Conservation (phyloP, 2,113 vertebrate genomes). For the Clarias gariepinus region DNA sequence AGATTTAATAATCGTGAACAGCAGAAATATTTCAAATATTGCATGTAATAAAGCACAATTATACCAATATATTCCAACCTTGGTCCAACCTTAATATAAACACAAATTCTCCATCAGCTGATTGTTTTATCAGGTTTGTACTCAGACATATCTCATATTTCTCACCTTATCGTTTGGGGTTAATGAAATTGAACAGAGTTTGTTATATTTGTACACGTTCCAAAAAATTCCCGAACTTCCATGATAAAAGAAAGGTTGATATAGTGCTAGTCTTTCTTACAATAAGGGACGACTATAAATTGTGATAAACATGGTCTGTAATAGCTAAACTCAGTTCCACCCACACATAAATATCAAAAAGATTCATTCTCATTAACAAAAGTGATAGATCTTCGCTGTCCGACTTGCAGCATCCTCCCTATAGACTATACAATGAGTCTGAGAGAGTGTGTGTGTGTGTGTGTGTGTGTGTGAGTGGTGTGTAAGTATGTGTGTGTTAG, state of each 20-base stretch:
- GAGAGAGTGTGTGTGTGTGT: background rate
- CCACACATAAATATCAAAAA: conserved; percentile 30
- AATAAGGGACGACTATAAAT: conserved; percentile 36
- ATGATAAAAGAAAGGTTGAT: conserved; percentile 21
- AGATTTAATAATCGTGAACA: background rate
- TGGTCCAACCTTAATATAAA: background rate
- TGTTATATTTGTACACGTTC: conserved; percentile 26
- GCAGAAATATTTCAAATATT: background rate
- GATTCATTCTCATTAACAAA: background rate
- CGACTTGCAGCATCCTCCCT: conserved; percentile 4
- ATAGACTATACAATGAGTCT: conserved; percentile 23
- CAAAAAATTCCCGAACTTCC: conserved; percentile 12
- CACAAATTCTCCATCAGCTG: background rate
- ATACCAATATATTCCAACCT: background rate
- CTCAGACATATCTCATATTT: background rate
- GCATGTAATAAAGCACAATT: background rate
- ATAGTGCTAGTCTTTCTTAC: conserved; percentile 9
- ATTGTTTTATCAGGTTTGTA: background rate
- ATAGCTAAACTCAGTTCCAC: conserved; percentile 31
- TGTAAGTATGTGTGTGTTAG: conserved; percentile 10
- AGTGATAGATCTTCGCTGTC: background rate
- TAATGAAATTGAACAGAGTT: background rate
- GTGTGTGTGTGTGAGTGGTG: conserved; percentile 31
- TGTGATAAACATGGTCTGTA: conserved; percentile 22
- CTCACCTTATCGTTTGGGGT: background rate